Conservation (phyloP, 2,888 invertebrate species). For the Agriotes lineatus region DNA sequence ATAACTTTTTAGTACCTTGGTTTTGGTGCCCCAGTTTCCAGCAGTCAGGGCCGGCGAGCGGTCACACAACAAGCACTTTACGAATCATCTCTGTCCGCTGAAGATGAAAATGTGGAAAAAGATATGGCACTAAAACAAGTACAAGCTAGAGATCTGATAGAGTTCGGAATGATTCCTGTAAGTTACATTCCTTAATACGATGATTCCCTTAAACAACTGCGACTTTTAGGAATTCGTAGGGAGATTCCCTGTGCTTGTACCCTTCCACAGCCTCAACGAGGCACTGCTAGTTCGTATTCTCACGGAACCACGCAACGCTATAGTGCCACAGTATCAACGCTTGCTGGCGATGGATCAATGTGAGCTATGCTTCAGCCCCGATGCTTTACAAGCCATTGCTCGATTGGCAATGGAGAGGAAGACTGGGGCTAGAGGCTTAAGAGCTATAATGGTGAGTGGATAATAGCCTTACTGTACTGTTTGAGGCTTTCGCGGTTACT, state of each 20-base stretch:
- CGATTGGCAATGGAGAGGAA: slow-evolving; percentile 93
- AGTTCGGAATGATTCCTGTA: slow-evolving; percentile 97
- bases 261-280: slow-evolving; percentile 95
- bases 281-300: slow-evolving; percentile 94
- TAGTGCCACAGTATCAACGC: slow-evolving; percentile 96
- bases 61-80: slow-evolving; percentile 78
- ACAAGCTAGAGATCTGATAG: slow-evolving; percentile 95
- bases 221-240: slow-evolving; percentile 88
- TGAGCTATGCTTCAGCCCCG: slow-evolving; percentile 89
- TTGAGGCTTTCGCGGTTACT: no score
- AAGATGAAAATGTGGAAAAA: slow-evolving; percentile 86
- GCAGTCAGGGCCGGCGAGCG: slow-evolving; percentile 84
- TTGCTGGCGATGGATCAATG: slow-evolving; percentile 96
- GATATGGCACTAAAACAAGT: slow-evolving; percentile 87
- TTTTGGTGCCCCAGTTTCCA: slow-evolving; percentile 87
- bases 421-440: slow-evolving; percentile 95
- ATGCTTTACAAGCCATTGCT: slow-evolving; percentile 92
- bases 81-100: slow-evolving; percentile 77
- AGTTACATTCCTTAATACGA: slow-evolving; percentile 51
- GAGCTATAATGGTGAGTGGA: slow-evolving; percentile 91
- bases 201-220: not conserved
- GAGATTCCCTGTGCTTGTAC: slow-evolving; percentile 96
- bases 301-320: slow-evolving; percentile 97
- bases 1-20: slow-evolving; percentile 90
- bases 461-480: no score